phyloP scores from a whole-genome alignment of 2,113 vertebrate species.

The Pantherophis guttatus region DNA sequence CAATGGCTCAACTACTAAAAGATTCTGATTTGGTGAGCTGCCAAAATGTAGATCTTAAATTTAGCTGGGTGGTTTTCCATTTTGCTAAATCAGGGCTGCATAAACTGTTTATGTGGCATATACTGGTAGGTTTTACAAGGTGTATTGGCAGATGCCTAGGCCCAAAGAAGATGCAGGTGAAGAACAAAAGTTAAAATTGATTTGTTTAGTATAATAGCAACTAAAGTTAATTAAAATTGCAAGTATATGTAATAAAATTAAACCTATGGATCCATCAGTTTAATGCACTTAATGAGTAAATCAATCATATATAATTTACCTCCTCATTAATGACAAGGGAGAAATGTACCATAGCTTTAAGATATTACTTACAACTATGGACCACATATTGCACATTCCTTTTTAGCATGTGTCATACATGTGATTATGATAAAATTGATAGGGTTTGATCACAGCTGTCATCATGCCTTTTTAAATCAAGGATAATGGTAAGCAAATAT shows the following conservation, averaged over 20 bases:
- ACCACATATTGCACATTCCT: background rate
- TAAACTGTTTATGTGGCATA: background rate
- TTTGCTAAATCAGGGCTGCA: background rate
- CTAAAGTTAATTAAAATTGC: background rate
- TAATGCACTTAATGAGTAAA: background rate
- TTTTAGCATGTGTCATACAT: background rate
- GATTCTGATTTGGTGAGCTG: background rate
- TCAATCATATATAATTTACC: background rate
- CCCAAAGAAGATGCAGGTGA: background rate
- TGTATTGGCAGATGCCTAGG: background rate
- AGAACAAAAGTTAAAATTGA: background rate
- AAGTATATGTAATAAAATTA: background rate
- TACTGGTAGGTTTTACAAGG: background rate
- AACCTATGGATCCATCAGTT: background rate
- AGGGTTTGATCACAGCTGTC: background rate
- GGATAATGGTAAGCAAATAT: background rate
- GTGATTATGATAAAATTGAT: background rate
- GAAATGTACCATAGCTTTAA: background rate
- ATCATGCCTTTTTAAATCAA: background rate
- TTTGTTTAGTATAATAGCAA: background rate
- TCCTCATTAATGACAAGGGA: background rate
- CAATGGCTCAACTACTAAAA: background rate
- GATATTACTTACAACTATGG: background rate
- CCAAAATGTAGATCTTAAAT: background rate
- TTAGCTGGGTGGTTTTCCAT: background rate